A percentile compares a stretch with the other conserved stretches of the same genome.
These are phyloP conservation scores for Oscheius myriophilus DNA, from an alignment of 2,888 invertebrate genomes.

Conservation along the genomic window DNA sequence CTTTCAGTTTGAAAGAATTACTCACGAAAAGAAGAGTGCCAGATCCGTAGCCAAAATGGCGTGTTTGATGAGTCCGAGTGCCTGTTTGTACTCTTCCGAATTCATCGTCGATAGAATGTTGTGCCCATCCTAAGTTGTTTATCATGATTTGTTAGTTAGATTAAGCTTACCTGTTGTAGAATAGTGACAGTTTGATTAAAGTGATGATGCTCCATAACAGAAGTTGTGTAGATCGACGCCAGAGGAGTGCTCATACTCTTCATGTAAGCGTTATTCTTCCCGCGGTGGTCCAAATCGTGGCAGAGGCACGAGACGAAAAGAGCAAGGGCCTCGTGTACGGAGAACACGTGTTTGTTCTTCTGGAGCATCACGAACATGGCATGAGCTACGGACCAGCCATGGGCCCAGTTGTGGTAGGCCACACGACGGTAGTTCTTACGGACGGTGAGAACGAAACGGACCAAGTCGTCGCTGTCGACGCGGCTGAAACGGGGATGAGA, in stretches of 20 bases:
- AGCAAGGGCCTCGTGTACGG: constrained; percentile 76
- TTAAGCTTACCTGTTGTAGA: constrained; percentile 77
- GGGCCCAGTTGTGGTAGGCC: constrained; percentile 87
- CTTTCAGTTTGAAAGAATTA: neutral
- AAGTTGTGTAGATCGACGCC: constrained; percentile 85
- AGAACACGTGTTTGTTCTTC: constrained; percentile 54
- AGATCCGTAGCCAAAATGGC: constrained; percentile 87
- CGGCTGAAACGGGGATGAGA: no score
- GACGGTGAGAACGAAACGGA: constrained; percentile 83
- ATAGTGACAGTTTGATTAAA: constrained; percentile 88
- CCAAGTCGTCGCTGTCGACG: constrained; percentile 79
- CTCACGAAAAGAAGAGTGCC: constrained; percentile 79
- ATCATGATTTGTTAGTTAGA: constrained; percentile 76
- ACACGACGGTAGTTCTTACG: constrained; percentile 83
- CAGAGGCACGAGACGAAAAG: constrained; percentile 84
- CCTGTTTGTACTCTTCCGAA: constrained; percentile 74
- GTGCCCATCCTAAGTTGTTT: constrained; percentile 78
- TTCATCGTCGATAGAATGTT: constrained; percentile 79
- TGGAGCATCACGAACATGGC: constrained; percentile 75
- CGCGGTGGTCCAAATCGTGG: constrained; percentile 86
- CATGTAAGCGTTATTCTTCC: constrained; percentile 85
- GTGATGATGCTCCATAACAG: constrained; percentile 87
- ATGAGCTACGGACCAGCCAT: constrained; percentile 87
- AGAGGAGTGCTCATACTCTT: constrained; percentile 83
- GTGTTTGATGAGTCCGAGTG: constrained; percentile 81